Percentiles rank a stretch among this genome's conserved stretches.
phyloP scores from a whole-genome alignment of 1,140 invertebrate genomes.

The Melanaphis sacchari region DNA sequence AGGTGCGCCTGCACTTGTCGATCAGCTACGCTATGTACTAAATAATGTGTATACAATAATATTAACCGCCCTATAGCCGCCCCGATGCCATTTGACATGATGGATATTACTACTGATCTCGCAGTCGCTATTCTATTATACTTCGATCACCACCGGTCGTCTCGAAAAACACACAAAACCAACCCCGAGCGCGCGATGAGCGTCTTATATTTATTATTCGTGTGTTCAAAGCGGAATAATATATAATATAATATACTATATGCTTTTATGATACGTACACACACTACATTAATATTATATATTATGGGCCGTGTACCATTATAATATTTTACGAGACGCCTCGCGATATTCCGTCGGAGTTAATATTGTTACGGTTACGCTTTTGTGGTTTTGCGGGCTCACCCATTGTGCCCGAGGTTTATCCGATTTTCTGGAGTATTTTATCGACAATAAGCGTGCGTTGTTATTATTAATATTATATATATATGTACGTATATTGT shows the following conservation, averaged over 20 bases:
- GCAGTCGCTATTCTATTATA: neutral
- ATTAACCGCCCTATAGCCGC: neutral
- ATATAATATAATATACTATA: neutral
- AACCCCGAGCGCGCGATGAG: neutral
- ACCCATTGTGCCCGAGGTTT: neutral
- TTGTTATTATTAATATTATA: neutral
- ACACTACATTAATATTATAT: neutral
- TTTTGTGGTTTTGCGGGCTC: slow-evolving; percentile 41
- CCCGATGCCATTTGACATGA: neutral
- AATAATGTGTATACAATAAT: neutral
- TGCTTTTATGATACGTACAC: neutral
- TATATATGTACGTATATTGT: neutral
- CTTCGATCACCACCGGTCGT: slow-evolving; percentile 44
- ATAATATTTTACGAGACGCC: neutral
- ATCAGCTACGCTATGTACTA: neutral
- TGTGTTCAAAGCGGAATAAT: neutral
- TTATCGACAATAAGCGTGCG: neutral
- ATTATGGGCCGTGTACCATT: neutral
- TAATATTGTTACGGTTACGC: slow-evolving; percentile 52
- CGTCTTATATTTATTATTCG: neutral
- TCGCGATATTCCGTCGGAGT: slow-evolving; percentile 1
- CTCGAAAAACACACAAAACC: slow-evolving; percentile 51
- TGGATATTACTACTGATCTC: neutral
- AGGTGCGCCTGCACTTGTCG: neutral
- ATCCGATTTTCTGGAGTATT: slow-evolving; percentile 55